These are phyloP conservation scores for Hydractinia symbiolongicarpus DNA, from an alignment of 30 jellyfish, hydroid and myxozoan genomes.

Conservation along the genomic window DNA sequence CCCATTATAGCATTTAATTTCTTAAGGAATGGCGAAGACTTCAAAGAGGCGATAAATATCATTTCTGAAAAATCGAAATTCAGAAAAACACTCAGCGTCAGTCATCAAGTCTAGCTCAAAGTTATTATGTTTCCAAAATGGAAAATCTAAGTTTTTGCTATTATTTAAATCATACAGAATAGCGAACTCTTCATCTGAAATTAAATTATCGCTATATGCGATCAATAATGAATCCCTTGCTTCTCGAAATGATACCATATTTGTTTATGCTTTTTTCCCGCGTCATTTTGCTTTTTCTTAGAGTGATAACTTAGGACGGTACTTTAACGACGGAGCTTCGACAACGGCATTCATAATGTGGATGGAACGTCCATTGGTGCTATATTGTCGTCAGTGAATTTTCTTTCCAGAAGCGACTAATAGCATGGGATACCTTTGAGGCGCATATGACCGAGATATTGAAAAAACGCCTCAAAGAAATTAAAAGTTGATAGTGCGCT, in stretches of 20 bases:
- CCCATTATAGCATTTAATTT: slow-evolving; percentile 46
- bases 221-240: neutral
- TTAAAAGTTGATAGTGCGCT: no score
- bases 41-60: slow-evolving; percentile 28
- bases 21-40: slow-evolving; percentile 15
- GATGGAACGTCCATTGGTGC: no score
- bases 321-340: neutral
- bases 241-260: neutral
- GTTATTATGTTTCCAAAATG: slow-evolving; percentile 23
- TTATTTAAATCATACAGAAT: neutral
- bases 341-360: no score
- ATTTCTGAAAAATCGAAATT: slow-evolving; percentile 27
- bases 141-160: slow-evolving; percentile 22
- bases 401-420: slow-evolving; percentile 37
- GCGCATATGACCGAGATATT: neutral
- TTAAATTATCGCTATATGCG: neutral
- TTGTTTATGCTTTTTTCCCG: neutral
- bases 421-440: slow-evolving; percentile 55
- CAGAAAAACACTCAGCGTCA: slow-evolving; percentile 32
- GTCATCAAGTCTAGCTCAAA: slow-evolving; percentile 26
- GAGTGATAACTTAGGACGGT: neutral
- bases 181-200: slow-evolving; percentile 12
- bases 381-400: slow-evolving; percentile 33
- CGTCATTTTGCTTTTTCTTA: neutral
- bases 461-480: slow-evolving; percentile 1